These are phyloP conservation scores for Zaprionus tsacasi DNA, from an alignment of 1,140 invertebrate genomes.

Conservation along the genomic window DNA sequence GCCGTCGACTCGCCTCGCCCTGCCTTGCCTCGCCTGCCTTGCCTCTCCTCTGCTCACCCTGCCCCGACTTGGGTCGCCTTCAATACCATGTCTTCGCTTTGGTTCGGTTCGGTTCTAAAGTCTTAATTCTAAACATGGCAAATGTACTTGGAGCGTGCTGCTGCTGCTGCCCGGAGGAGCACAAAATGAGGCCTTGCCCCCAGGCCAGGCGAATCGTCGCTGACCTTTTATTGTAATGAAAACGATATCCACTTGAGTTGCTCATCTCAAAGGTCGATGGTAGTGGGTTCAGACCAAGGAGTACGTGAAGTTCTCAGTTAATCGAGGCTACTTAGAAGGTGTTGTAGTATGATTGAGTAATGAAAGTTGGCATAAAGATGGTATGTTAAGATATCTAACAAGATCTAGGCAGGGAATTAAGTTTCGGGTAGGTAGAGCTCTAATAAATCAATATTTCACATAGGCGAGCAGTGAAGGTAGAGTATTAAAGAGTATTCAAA, in stretches of 20 bases:
- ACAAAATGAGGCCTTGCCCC: conserved; percentile 68
- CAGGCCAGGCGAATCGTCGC: conserved; percentile 42
- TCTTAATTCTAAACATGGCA: conserved; percentile 81
- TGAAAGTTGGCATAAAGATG: background rate
- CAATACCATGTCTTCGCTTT: conserved; percentile 22
- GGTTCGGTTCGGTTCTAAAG: conserved; percentile 53
- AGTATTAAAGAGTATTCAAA: background rate
- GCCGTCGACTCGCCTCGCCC: conserved; percentile 1
- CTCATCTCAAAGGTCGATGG: conserved; percentile 5
- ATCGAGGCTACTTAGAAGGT: conserved; percentile 7
- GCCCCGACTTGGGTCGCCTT: conserved; percentile 2
- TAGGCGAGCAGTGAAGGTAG: too few relatives aligned
- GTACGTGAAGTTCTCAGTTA: background rate
- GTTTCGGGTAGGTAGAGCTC: background rate
- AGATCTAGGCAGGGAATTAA: background rate
- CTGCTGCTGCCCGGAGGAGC: conserved; percentile 21
- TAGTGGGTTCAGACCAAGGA: background rate
- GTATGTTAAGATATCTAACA: background rate
- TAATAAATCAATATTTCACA: background rate
- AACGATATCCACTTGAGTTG: conserved; percentile 48
- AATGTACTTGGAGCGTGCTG: conserved; percentile 78
- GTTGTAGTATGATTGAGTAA: background rate
- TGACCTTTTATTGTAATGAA: conserved; percentile 69
- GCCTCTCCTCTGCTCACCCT: background rate
- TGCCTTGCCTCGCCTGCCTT: background rate